Evolutionary conservation across 37 sponge, comb jelly and placozoan genomes (phyloP), one percentile per base, ranked within the genome.

Genomic region (Cladorhizidae sp.): DNA sequence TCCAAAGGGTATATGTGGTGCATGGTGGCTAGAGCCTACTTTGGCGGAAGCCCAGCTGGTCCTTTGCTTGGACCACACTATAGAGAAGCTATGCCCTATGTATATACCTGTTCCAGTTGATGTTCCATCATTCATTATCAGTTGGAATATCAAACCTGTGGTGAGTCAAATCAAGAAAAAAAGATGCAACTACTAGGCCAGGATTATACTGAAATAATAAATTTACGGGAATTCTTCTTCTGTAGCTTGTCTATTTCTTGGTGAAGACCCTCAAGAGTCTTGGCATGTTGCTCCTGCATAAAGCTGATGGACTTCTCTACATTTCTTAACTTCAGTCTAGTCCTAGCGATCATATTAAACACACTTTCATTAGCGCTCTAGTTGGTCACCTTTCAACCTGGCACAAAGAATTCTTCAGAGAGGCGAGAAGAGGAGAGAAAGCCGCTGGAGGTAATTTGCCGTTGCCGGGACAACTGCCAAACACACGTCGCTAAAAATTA

Each of bases 221-320:
- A 87, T 86, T 83, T 23, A 95, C 95, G 58, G 31, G 93, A 86
- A 86, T 94, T 95, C 78, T 97, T 94, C 72, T 86, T 75, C 78
- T 97, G 94, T 17, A 97, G 87, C 70, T 84, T 79, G 28, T 91
- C 83, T 8, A 97, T 97, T 75, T 97, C 95, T 6, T 83, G 63
- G 70, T 97, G 97, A 23, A 97, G 90, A 0, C 90, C 95, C 38
- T 85, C 80, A 33, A 97, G 88, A 0, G 90, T 97, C 76, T 84
- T 82, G 40, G 95, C 72, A 56, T 97, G 97, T 81, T 97, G 88
- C n/a, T 78, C 74, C 81, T 92, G 95, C 57, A 97, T 84, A 77
- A 93, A 96, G 32, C 64, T 70, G 17, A 96, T 83, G 70, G 94
- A 87, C 78, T 91, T 93, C 77, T 96, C 94, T 18, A 89, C 76